Evolutionary conservation across 2,797 vertebrate species (phyloP), one percentile per base, ranked within the genome.

Genomic region (Podarcis siculus): DNA sequence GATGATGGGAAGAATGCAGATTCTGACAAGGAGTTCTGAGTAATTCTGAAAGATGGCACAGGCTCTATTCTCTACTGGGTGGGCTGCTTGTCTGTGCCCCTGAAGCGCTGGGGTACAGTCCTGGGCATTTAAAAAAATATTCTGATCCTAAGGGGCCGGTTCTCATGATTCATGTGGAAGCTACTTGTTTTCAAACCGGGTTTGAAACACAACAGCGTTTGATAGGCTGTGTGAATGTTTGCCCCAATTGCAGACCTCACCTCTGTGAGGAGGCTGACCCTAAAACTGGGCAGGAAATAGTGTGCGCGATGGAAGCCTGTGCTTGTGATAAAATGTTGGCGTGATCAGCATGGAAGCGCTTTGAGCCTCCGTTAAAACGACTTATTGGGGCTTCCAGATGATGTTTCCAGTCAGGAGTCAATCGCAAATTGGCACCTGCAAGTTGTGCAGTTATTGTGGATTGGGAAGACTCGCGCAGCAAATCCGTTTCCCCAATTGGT

Each of bases 391-490:
- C 12, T 49, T 49, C 45, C 1, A 12, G 45, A 49, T 0, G 45
- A 49, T 49, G 45, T 49, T 49, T 49, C 10, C 45, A 0, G 10
- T 49, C 45, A 49, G 45, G 45, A 49, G 45, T 49, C 45, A 12
- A 49, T 49, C 0, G 45, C 45, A 49, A 3, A 12, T 49, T 49
- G 45, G 45, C 10, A 49, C 12, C 45, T 49, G 12, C 3, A 49
- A 12, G 45, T 49, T 49, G 45, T 49, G 45, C 45, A 49, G 10
- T 12, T 49, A 12, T 12, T 12, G 45, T 49, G 45, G 45, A 49
- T 49, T 49, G 45, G 10, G 0, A 12, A 49, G 45, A 49, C 45
- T 12, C 0, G 0, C 10, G 2, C 10, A 12, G 45, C 45, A 49
- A 49, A 49, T 12, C 45, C 0, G 2, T 49, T 49, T 12, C 45